Conservation (phyloP, 2,797 vertebrate species). For the Pseudopleuronectes americanus region DNA sequence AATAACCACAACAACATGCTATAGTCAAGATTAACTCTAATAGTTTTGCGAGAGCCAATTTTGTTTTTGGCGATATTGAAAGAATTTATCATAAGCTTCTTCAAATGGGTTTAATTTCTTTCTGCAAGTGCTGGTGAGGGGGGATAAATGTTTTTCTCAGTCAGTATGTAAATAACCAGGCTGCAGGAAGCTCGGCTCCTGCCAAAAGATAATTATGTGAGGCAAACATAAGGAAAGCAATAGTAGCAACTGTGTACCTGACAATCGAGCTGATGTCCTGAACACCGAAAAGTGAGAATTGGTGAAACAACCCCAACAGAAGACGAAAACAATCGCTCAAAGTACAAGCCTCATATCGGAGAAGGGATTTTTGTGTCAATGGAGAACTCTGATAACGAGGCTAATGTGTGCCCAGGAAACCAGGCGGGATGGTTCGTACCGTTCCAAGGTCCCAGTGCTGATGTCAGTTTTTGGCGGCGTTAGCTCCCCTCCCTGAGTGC, state of each 20-base stretch:
- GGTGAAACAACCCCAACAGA: conserved; percentile 29
- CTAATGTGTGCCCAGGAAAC: conserved; percentile 65
- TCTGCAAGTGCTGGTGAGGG: conserved; percentile 25
- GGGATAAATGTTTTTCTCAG: conserved; percentile 52
- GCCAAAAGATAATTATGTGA: conserved; percentile 66
- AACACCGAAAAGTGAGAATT: conserved; percentile 50
- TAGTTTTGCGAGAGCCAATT: conserved; percentile 12
- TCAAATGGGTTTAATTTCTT: conserved; percentile 35
- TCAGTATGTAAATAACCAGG: conserved; percentile 67
- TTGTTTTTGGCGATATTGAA: conserved; percentile 18
- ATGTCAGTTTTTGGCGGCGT: conserved; percentile 74
- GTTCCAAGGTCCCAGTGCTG: conserved; percentile 65
- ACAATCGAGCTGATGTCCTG: conserved; percentile 42
- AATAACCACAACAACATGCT: neutral
- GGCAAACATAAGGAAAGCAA: conserved; percentile 52
- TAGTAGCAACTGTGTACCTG: conserved; percentile 48
- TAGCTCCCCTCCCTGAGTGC: conserved; percentile 60
- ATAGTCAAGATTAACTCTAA: conserved; percentile 7
- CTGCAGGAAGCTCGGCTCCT: conserved; percentile 58
- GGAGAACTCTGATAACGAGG: conserved; percentile 61
- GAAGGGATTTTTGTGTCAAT: conserved; percentile 50
- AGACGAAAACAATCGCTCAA: conserved; percentile 38
- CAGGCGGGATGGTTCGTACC: conserved; percentile 42
- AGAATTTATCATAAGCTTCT: conserved; percentile 28
- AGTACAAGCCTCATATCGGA: conserved; percentile 40